phyloP scores from a whole-genome alignment of 2,113 vertebrate species.

The Potamarius usumacintae region DNA sequence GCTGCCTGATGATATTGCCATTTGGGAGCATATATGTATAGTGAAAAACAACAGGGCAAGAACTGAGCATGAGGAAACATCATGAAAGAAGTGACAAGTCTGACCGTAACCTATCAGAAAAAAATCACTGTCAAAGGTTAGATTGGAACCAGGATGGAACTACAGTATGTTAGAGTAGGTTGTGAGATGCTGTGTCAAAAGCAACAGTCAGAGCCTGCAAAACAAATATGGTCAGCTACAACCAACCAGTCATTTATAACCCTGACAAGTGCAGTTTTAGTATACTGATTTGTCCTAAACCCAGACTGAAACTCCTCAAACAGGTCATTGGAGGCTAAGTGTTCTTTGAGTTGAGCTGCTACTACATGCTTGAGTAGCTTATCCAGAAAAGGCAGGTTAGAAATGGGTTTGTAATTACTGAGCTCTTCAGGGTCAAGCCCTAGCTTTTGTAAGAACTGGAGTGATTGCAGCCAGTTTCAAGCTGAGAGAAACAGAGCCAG shows the following conservation, averaged over 20 bases:
- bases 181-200: background rate
- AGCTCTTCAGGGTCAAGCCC: background rate
- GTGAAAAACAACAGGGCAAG: background rate
- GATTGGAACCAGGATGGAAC: background rate
- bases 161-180: background rate
- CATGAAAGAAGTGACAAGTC: background rate
- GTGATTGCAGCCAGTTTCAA: background rate
- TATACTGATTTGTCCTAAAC: background rate
- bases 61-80: background rate
- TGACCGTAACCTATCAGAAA: background rate
- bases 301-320: background rate
- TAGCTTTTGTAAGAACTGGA: background rate
- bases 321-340: background rate
- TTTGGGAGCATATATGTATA: background rate
- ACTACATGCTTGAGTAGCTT: background rate
- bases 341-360: background rate
- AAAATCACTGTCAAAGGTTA: background rate
- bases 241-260: background rate
- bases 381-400: background rate
- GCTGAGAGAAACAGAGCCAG: background rate
- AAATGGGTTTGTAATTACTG: conserved; percentile 11
- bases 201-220: background rate
- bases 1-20: background rate
- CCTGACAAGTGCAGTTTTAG: background rate
- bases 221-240: background rate